phyloP scores from a whole-genome alignment of 2,797 vertebrate genomes.

The Eremophila alpestris region DNA sequence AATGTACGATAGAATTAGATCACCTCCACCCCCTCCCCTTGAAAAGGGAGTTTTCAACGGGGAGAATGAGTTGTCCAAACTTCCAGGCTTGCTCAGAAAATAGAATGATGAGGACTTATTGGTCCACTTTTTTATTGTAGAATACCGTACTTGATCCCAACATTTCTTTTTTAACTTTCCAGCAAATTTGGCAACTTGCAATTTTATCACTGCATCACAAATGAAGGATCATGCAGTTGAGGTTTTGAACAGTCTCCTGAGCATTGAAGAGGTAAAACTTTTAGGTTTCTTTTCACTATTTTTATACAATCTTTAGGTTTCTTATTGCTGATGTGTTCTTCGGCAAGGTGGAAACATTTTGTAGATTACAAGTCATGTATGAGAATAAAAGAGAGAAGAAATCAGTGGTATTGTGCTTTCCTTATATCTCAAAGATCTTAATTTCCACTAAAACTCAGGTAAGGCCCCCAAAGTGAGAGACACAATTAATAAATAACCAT shows the following conservation, averaged over 20 bases:
- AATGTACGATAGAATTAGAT: not conserved
- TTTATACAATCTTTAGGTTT: not conserved
- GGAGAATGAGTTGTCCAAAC: not conserved
- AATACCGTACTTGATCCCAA: not conserved
- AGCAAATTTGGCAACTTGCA: not conserved
- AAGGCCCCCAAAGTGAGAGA: not conserved
- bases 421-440: not conserved
- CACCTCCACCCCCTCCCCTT: not conserved
- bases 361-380: not conserved
- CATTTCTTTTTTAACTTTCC: not conserved
- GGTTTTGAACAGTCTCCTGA: not conserved
- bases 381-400: not conserved
- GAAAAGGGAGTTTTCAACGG: not conserved
- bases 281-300: not conserved
- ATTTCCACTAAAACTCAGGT: not conserved
- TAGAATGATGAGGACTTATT: not conserved
- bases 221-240: not conserved
- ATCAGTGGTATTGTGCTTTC: not conserved
- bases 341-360: not conserved
- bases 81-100: not conserved
- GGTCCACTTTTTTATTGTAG: not conserved
- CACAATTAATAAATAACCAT: not conserved
- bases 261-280: not conserved
- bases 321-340: not conserved
- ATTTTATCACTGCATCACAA: not conserved